Percentiles rank a stretch among this genome's conserved stretches.
These are phyloP conservation scores for Onchidella celtica DNA, from an alignment of 2,888 invertebrate species.

Conservation along the genomic window DNA sequence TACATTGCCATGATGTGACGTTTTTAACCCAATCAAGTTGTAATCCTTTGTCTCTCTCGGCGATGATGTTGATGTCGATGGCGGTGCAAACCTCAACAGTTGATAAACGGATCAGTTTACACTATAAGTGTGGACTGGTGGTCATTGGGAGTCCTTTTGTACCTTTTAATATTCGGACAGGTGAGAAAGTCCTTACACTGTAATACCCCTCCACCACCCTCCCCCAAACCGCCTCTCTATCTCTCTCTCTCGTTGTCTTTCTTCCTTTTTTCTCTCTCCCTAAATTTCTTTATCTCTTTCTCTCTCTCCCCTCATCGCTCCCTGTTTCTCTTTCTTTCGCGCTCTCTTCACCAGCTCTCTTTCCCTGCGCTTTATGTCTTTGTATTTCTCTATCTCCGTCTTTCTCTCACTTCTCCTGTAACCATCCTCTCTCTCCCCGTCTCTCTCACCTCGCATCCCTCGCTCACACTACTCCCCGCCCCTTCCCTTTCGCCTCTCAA, in stretches of 20 bases:
- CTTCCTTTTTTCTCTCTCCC: background rate
- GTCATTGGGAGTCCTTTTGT: too few species aligned
- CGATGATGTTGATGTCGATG: too few species aligned
- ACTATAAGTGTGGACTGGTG: too few species aligned
- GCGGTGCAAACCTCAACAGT: too few species aligned
- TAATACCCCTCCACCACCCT: background rate
- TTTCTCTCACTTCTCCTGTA: background rate
- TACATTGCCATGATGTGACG: too few species aligned
- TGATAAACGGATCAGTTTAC: too few species aligned
- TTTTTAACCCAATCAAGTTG: too few species aligned
- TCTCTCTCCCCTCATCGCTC: background rate
- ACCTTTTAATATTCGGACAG: too few species aligned
- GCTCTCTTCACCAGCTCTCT: slow-evolving; percentile 9
- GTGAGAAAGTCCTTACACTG: too few species aligned
- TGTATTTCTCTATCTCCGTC: too few species aligned
- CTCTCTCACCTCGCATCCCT: background rate
- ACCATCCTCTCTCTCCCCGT: background rate
- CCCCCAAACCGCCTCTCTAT: background rate
- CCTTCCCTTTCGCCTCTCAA: too few species aligned
- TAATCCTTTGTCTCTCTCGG: too few species aligned
- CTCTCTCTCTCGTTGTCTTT: background rate
- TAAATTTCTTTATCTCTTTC: background rate
- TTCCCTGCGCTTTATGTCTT: background rate
- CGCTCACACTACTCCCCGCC: background rate
- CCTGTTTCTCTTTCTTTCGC: slow-evolving; percentile 25